Percentiles rank a stretch among this genome's conserved stretches.
Evolutionary conservation across 2,888 invertebrate genomes (phyloP).

Genomic region (Rapana venosa): DNA sequence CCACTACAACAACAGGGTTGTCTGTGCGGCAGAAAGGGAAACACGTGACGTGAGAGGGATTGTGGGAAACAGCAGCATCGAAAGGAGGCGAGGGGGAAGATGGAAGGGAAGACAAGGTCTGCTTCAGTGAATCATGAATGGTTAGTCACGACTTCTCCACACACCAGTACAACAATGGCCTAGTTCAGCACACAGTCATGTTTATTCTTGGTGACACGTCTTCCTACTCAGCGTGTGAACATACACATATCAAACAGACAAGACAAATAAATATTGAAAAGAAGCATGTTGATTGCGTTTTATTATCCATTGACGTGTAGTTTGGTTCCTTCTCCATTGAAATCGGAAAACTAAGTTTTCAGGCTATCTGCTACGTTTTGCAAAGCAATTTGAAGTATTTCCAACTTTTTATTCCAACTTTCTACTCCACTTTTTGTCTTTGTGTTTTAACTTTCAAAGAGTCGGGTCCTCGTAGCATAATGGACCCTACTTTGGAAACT

Average conservation of each 20-base stretch:
- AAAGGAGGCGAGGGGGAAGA: background rate
- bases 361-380: no score
- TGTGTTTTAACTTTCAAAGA: no score
- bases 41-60: slow-evolving; percentile 30
- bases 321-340: no score
- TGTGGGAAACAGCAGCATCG: background rate
- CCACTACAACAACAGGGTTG: slow-evolving; percentile 46
- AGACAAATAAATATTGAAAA: background rate
- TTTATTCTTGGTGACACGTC: no score
- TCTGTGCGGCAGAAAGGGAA: slow-evolving; percentile 45
- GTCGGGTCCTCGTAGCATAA: no score
- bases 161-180: background rate
- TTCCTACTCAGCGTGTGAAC: no score
- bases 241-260: background rate
- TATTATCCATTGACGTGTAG: no score
- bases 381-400: no score
- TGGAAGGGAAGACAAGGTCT: background rate
- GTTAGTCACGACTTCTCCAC: background rate
- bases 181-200: background rate
- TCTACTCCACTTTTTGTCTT: no score
- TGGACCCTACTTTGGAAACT: no score
- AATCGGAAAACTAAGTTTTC: no score
- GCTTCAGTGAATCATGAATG: background rate
- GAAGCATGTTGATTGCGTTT: background rate
- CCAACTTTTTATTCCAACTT: no score